Conservation (phyloP, 2,888 invertebrate species). For the Prosapia bicincta region DNA sequence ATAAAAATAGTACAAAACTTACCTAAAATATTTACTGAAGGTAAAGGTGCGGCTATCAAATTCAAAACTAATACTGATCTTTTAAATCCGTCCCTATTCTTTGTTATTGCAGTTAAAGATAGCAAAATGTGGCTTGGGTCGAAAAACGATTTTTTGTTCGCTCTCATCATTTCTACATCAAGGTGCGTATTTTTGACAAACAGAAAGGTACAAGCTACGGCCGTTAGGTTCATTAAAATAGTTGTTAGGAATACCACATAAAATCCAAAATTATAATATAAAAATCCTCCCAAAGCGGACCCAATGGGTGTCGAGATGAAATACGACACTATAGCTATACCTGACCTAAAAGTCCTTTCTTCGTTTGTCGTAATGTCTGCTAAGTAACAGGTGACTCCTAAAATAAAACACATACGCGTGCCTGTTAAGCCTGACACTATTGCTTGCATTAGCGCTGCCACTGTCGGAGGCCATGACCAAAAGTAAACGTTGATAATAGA, state of each 20-base stretch:
- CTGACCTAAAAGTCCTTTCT: conserved; percentile 36
- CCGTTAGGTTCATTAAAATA: not conserved
- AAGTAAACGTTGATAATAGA: conserved; percentile 34
- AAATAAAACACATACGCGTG: conserved; percentile 33
- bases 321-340: conserved; percentile 6
- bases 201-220: not conserved
- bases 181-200: not conserved
- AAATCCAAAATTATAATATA: conserved; percentile 31
- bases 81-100: conserved; percentile 7
- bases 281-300: conserved; percentile 28
- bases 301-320: conserved; percentile 30
- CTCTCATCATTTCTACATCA: not conserved
- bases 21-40: conserved; percentile 11
- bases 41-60: conserved; percentile 9
- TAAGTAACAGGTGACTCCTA: conserved; percentile 36
- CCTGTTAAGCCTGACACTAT: conserved; percentile 37
- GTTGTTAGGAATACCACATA: conserved; percentile 32
- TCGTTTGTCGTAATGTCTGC: conserved; percentile 33
- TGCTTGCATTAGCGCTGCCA: conserved; percentile 34
- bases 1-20: too few relatives aligned
- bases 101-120: conserved; percentile 8
- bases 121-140: conserved; percentile 8
- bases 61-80: conserved; percentile 9
- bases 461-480: conserved; percentile 35
- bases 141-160: conserved; percentile 8